Evolutionary conservation across 2,797 vertebrate genomes (phyloP).

Genomic region (Euphonia xanthogaster): DNA sequence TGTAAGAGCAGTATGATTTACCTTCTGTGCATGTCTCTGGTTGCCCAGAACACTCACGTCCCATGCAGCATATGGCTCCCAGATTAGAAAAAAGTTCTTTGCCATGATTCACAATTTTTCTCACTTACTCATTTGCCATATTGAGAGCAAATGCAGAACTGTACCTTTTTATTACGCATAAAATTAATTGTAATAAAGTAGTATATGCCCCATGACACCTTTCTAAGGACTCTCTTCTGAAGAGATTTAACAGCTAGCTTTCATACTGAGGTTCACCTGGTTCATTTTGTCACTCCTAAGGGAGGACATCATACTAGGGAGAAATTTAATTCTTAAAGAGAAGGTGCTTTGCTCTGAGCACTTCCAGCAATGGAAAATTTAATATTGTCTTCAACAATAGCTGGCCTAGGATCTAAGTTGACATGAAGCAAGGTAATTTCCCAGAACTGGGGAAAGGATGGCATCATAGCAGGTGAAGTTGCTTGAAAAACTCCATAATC

Average conservation of each 20-base stretch:
- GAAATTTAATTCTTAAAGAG: background rate
- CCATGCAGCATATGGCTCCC: background rate
- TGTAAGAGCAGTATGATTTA: background rate
- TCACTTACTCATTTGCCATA: background rate
- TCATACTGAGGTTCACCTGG: background rate
- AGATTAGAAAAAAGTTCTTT: background rate
- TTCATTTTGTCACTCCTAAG: background rate
- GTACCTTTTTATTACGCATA: background rate
- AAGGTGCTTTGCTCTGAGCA: background rate
- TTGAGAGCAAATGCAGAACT: background rate
- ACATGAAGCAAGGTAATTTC: background rate
- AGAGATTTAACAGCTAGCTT: background rate
- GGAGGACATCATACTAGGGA: background rate
- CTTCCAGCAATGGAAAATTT: background rate
- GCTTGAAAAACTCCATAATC: background rate
- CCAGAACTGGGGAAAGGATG: background rate
- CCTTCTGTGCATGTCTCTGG: background rate
- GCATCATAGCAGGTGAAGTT: background rate
- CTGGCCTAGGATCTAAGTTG: background rate
- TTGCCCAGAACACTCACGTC: background rate
- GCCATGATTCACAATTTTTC: background rate
- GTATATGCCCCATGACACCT: background rate
- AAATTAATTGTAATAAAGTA: background rate
- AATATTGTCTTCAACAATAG: background rate
- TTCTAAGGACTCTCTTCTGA: background rate